A percentile compares a stretch with the other conserved stretches of the same genome.
These are phyloP conservation scores for Paramuricea clavata DNA, from an alignment of 92 coral and sea anemone genomes.

Conservation along the genomic window DNA sequence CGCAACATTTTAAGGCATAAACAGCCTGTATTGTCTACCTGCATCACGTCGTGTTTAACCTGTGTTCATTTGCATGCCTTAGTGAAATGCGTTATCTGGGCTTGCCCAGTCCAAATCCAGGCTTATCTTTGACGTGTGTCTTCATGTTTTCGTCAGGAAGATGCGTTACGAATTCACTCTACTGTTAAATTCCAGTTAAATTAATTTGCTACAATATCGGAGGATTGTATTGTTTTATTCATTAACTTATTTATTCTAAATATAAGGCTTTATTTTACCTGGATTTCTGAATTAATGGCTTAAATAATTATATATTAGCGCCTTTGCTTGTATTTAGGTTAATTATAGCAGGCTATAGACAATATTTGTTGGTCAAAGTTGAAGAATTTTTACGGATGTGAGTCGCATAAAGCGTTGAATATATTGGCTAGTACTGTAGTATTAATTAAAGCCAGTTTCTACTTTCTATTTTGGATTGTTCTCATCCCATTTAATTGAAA, in stretches of 20 bases:
- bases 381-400: background rate
- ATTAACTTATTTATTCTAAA: background rate
- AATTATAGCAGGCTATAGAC: background rate
- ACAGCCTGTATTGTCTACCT: constrained; percentile 6
- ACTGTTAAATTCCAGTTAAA: background rate
- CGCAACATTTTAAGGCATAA: background rate
- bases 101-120: background rate
- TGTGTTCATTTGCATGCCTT: constrained; percentile 50
- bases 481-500: background rate
- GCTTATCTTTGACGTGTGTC: constrained; percentile 9
- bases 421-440: background rate
- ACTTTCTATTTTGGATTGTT: background rate
- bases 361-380: too few species aligned
- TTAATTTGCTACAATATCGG: background rate
- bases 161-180: background rate
- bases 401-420: background rate
- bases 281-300: background rate
- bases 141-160: background rate
- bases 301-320: background rate
- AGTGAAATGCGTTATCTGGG: background rate
- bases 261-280: background rate
- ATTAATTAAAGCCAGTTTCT: background rate
- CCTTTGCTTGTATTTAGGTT: background rate
- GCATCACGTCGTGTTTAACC: constrained; percentile 15
- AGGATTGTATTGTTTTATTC: background rate